These are phyloP conservation scores for Napeogenes sylphis DNA, from an alignment of 2,888 invertebrate species.

Conservation along the genomic window DNA sequence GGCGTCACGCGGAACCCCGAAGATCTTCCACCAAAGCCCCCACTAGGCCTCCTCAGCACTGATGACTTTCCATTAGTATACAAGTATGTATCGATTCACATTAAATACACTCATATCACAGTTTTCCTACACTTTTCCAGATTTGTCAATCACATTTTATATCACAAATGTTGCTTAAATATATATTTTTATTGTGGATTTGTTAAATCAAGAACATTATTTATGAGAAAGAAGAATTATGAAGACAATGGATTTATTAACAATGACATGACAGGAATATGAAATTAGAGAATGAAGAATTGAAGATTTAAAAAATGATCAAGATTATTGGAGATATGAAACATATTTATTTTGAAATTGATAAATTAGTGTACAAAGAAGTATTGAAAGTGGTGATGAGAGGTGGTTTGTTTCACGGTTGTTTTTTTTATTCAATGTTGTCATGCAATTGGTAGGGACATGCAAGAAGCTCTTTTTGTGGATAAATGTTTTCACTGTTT, in stretches of 20 bases:
- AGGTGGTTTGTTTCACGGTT: conserved; percentile 21
- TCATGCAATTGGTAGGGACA: conserved; percentile 20
- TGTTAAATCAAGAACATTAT: conserved; percentile 3
- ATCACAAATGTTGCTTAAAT: conserved; percentile 50
- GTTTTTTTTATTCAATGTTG: conserved; percentile 22
- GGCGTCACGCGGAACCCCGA: conserved; percentile 83
- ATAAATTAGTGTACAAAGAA: conserved; percentile 4
- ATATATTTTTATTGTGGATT: conserved; percentile 58
- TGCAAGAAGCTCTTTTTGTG: conserved; percentile 39
- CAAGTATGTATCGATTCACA: conserved; percentile 81
- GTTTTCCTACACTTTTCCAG: conserved; percentile 61
- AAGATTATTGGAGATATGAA: background rate
- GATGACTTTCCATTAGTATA: conserved; percentile 89
- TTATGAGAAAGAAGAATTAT: conserved; percentile 5
- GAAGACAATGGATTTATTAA: conserved; percentile 10
- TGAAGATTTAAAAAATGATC: background rate
- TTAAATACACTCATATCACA: conserved; percentile 39
- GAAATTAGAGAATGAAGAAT: background rate
- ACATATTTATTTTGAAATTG: background rate
- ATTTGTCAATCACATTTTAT: conserved; percentile 40
- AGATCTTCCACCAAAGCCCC: conserved; percentile 83
- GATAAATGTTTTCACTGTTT: conserved; percentile 58
- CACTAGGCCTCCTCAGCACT: conserved; percentile 88
- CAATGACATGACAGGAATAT: background rate
- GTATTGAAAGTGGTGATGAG: conserved; percentile 9